phyloP scores from a whole-genome alignment of 2,888 invertebrate species.

The Invenusta paracnida region DNA sequence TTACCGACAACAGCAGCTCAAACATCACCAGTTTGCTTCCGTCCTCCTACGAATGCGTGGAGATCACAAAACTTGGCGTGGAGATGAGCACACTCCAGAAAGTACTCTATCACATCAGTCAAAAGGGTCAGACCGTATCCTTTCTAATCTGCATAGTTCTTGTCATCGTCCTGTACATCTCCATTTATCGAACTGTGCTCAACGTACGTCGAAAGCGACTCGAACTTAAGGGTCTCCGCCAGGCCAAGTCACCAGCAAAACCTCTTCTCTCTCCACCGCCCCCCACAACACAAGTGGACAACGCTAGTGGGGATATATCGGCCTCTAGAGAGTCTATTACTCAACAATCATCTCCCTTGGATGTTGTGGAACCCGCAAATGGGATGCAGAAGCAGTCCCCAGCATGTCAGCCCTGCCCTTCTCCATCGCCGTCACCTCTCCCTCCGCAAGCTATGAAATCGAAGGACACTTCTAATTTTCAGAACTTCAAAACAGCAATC shows the following conservation, averaged over 20 bases:
- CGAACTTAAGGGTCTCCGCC: conserved; percentile 6
- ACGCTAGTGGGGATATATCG: too few species aligned
- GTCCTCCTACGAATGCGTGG: conserved; percentile 7
- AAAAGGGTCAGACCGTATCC: conserved; percentile 24
- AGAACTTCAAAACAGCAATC: conserved; percentile 57
- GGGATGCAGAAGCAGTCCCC: too few species aligned
- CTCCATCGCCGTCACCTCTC: neutral
- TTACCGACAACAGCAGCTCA: neutral
- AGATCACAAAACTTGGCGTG: neutral
- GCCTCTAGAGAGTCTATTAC: neutral
- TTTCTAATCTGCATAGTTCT: conserved; percentile 28
- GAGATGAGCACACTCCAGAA: neutral
- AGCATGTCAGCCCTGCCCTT: too few species aligned
- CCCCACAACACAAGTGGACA: too few species aligned
- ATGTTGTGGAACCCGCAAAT: neutral
- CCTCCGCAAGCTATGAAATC: neutral
- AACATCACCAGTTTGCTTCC: neutral
- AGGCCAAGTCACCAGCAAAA: neutral
- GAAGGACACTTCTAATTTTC: conserved; percentile 47
- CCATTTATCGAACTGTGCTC: conserved; percentile 39
- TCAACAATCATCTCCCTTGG: neutral
- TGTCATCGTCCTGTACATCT: conserved; percentile 24
- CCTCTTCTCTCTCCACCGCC: neutral
- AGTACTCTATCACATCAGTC: conserved; percentile 1
- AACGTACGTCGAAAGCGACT: conserved; percentile 23